Evolutionary conservation across 2,888 invertebrate species (phyloP).

Genomic region (Acrocera orbiculus): DNA sequence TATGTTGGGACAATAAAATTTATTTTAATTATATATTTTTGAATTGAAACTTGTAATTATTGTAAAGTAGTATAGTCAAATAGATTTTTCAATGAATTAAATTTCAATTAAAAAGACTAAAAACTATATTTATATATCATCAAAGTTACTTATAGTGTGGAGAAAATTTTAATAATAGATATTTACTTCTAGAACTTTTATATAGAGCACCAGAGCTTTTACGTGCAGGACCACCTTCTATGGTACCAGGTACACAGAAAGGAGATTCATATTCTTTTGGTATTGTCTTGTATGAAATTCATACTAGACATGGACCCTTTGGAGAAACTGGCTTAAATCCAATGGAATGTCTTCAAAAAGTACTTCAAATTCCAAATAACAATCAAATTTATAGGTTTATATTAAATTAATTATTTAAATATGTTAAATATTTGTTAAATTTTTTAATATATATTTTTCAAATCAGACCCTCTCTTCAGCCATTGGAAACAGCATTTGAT

Average conservation of each 20-base stretch:
- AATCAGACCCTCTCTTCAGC: conserved; percentile 65
- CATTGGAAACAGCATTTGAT: conserved; percentile 64
- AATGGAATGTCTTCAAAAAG: conserved; percentile 37
- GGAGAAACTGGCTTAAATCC: conserved; percentile 50
- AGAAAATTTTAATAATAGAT: no score
- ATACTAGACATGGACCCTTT: conserved; percentile 72
- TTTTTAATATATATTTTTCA: neutral
- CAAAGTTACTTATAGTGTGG: no score
- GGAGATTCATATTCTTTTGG: conserved; percentile 78
- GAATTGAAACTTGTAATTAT: no score
- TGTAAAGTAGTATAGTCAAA: no score
- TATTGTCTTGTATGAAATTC: conserved; percentile 74
- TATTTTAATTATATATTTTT: no score
- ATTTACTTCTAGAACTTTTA: conserved; percentile 40
- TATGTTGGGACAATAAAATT: no score
- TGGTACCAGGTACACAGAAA: conserved; percentile 44
- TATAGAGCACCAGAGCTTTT: conserved; percentile 71
- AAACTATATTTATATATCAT: no score
- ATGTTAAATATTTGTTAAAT: no score
- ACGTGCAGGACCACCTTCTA: conserved; percentile 30
- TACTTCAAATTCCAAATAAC: conserved; percentile 25
- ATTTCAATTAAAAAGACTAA: no score
- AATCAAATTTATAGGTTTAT: conserved; percentile 18
- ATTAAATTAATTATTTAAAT: neutral
- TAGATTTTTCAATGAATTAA: no score